Evolutionary conservation across 1,140 invertebrate species (phyloP), one percentile per base, ranked within the genome.

Genomic region (Tetragnatha versicolor): DNA sequence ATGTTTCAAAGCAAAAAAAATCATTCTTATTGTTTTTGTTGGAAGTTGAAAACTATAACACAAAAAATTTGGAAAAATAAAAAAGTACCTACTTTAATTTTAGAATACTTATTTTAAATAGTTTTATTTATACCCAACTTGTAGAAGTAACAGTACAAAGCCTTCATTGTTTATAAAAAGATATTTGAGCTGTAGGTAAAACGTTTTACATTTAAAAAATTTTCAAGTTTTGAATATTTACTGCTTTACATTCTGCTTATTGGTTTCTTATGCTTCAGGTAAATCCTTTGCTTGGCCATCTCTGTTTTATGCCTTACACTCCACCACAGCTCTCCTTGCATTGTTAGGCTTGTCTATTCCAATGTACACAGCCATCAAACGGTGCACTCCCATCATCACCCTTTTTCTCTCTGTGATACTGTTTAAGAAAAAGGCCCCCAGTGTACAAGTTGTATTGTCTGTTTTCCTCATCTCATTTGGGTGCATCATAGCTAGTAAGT

Each of bases 311-410:
- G 86, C 86, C 35, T 69, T 87, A 0, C 87, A 88, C 73, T 83
- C 87, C 22, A 84, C 87, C 5, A 81, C 88, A 25, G 85, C 86
- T 39, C 83, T 89, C 5, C 83, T 83, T 75, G 87, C 88, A 6
- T 83, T 89, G 10, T 84, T 85, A 79, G 86, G 88, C 29, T 88
- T 89, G 85, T 89, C 88, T 75, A 86, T 89, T 79, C 88, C 88
- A 1, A 87, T 89, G 86, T 89, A 89, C 83, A 87, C 87, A 9
- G 86, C 88, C 7, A 79, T 89, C 31, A 89, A 89, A 81, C 83
- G 88, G 68, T 88, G 86, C 82, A 86, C 85, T 9, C 88, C 87
- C 6, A 76, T 88, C 0, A 86, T 87, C 1, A 88, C 87, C 47
- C 81, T 89, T 65, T 42, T 88, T 14, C 79, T 89, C 20, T 84